These are phyloP conservation scores for Oligia latruncula DNA, from an alignment of 2,888 invertebrate species.

Conservation along the genomic window DNA sequence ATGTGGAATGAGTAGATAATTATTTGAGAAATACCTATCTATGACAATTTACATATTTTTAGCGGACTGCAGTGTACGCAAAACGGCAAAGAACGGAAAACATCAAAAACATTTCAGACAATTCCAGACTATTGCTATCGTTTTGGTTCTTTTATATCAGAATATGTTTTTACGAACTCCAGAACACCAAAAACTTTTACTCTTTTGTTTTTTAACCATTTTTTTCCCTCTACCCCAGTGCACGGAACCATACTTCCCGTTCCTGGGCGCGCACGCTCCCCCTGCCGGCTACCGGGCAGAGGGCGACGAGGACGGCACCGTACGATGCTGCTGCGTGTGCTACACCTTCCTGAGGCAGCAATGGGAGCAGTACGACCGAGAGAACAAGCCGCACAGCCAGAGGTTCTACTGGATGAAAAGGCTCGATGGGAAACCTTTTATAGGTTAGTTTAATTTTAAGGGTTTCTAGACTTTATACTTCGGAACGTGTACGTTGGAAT, in stretches of 20 bases:
- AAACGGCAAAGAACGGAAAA: neutral
- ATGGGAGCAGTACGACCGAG: slow-evolving; percentile 97
- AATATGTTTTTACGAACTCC: neutral
- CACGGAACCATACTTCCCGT: slow-evolving; percentile 96
- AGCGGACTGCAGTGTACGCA: neutral
- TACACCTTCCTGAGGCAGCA: slow-evolving; percentile 96
- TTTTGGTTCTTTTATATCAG: neutral
- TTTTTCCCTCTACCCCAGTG: slow-evolving; percentile 71
- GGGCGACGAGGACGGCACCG: slow-evolving; percentile 87
- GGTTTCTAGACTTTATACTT: neutral
- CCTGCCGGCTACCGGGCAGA: slow-evolving; percentile 93
- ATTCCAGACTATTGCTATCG: neutral
- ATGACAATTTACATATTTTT: too few species aligned
- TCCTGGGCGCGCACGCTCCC: slow-evolving; percentile 96
- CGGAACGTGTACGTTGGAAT: neutral
- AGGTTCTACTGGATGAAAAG: slow-evolving; percentile 98
- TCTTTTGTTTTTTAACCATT: neutral
- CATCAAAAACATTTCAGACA: too few species aligned
- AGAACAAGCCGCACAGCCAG: slow-evolving; percentile 95
- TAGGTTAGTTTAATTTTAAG: slow-evolving; percentile 83
- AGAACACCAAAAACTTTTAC: neutral
- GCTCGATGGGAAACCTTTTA: slow-evolving; percentile 96
- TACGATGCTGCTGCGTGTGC: slow-evolving; percentile 96
- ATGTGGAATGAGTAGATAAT: neutral
- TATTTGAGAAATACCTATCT: neutral